Base-by-base conservation (phyloP, 2,113 vertebrate genomes). In the Oreotrochilus melanogaster region DNA sequence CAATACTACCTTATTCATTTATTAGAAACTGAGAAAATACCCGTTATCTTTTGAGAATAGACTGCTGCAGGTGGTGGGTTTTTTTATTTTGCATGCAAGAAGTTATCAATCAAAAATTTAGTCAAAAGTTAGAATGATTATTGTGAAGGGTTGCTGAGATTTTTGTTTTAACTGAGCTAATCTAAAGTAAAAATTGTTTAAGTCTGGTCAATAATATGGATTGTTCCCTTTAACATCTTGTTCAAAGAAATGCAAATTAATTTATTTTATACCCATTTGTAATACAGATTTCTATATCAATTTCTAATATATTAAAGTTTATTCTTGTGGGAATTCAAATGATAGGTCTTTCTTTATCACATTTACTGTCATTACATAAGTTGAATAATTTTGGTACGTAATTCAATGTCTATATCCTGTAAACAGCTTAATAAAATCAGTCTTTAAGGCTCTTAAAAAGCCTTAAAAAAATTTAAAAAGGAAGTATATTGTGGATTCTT, bases 151-250 rank as follows among this genome's bases (percentile, higher is more conserved):
- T 94, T 94, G 93, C 86, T 96, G 95, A 96, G 94, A 97, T 96
- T 72, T 94, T 84, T 95, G 87, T 71, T 96, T 94, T 93, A 48
- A 95, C 43, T 60, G 69, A 60, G 64, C 88, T 96, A 97, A 97
- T 97, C 86, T 94, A 90, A 95, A 96, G 93, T 48, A 97, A 93
- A 97, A 97, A 98, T 93, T 97, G 97, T 96, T 97, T 97, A 97
- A 97, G 95, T 95, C 51, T 24, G 37, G 91, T 98, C 97, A 97
- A 98, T 98, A 98, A 75, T 97, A 98, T 97, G 50, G 97, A 98
- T 98, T 97, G 88, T 27, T 97, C 73, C 16, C 37, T 96, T 95
- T 85, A 97, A 96, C 92, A 95, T 97, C 71, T 93, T 97, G 85
- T 84, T 96, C 92, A 95, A 96, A 97, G 86, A 97, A 97, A 95